A percentile compares a stretch with the other conserved stretches of the same genome.
Evolutionary conservation across 2,113 vertebrate species (phyloP).

Genomic region (Oryzias woworae): DNA sequence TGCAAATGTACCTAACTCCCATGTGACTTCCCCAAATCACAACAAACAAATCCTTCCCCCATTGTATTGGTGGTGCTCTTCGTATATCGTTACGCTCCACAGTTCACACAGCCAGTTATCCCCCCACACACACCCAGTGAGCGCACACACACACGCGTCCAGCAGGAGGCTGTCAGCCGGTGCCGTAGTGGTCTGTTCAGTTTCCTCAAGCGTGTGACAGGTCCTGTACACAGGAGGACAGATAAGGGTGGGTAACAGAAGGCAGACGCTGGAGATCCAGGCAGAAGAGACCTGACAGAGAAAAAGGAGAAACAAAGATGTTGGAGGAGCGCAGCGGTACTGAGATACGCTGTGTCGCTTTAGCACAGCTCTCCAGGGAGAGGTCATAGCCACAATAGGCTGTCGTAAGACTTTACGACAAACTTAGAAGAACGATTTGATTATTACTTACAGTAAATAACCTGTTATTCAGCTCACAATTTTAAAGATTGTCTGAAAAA

Average conservation of each 20-base stretch:
- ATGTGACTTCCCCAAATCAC: too few species aligned
- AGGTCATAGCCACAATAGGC: conserved; percentile 2
- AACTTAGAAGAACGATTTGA: too few species aligned
- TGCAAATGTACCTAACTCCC: too few species aligned
- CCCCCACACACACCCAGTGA: not conserved
- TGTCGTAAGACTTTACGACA: too few species aligned
- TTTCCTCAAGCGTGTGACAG: conserved; percentile 68
- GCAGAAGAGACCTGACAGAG: conserved; percentile 9
- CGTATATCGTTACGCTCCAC: conserved; percentile 36
- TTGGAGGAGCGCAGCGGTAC: not conserved
- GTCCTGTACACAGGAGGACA: conserved; percentile 41
- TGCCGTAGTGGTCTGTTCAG: conserved; percentile 49
- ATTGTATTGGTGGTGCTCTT: not conserved
- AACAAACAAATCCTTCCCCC: too few species aligned
- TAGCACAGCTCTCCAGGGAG: not conserved
- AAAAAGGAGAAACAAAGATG: not conserved
- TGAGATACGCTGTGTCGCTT: conserved; percentile 12
- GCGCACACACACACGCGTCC: conserved; percentile 3
- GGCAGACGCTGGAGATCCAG: conserved; percentile 18
- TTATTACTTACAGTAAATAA: too few species aligned
- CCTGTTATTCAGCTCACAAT: too few species aligned
- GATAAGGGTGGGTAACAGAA: conserved; percentile 47
- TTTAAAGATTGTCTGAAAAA: too few species aligned
- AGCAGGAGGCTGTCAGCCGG: conserved; percentile 55
- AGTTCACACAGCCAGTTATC: conserved; percentile 38